These are phyloP conservation scores for Popillia japonica DNA, from an alignment of 1,140 invertebrate species.

Conservation along the genomic window DNA sequence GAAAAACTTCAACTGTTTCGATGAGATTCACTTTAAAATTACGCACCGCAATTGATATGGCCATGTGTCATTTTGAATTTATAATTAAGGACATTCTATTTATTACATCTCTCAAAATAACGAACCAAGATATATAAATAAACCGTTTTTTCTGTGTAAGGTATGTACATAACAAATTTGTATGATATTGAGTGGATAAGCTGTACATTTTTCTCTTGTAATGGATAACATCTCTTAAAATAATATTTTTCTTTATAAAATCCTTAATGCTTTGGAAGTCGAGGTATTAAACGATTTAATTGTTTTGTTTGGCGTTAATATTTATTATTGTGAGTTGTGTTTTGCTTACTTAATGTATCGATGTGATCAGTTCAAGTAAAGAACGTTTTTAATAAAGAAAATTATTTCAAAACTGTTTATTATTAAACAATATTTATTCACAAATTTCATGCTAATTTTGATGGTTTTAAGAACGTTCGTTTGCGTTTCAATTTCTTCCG, in stretches of 20 bases:
- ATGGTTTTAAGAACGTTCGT: conserved; percentile 70
- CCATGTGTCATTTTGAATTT: not conserved
- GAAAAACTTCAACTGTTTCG: not conserved
- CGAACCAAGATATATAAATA: not conserved
- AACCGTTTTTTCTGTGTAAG: not conserved
- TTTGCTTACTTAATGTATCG: not conserved
- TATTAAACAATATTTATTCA: not conserved
- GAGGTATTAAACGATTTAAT: not conserved
- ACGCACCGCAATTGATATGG: no score
- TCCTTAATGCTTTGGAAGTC: not conserved
- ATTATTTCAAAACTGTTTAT: not conserved
- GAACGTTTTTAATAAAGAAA: conserved; percentile 24
- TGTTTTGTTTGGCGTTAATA: conserved; percentile 22
- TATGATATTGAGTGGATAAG: conserved; percentile 21
- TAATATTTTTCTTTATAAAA: conserved; percentile 19
- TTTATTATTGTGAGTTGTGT: conserved; percentile 20
- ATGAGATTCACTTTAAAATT: no score
- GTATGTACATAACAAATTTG: not conserved
- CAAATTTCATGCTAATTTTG: conserved; percentile 65
- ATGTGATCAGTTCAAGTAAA: not conserved
- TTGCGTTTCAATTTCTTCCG: conserved; percentile 74
- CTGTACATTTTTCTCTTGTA: conserved; percentile 22
- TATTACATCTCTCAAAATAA: not conserved
- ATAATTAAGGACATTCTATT: not conserved
- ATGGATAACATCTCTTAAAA: not conserved